phyloP scores from a whole-genome alignment of 2,113 vertebrate genomes.

The Girardinichthys multiradiatus region DNA sequence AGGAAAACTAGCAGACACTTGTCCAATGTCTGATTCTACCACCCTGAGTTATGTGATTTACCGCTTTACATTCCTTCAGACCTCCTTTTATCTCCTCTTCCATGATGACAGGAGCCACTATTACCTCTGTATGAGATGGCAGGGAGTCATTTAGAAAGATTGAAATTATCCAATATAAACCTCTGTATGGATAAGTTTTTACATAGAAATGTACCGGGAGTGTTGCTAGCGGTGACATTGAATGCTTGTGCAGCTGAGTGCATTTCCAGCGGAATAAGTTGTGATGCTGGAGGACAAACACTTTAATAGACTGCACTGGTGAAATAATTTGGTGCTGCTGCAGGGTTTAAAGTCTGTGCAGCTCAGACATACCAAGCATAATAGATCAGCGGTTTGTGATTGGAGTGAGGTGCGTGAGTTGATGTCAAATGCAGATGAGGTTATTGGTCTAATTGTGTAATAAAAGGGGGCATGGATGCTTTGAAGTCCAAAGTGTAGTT shows the following conservation, averaged over 20 bases:
- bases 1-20: constrained; percentile 65
- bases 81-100: constrained; percentile 66
- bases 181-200: constrained; percentile 63
- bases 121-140: constrained; percentile 54
- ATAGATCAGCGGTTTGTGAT: constrained; percentile 18
- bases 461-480: constrained; percentile 75
- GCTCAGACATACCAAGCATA: neutral
- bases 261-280: constrained; percentile 1
- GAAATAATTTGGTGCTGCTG: neutral
- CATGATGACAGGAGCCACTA: constrained; percentile 59
- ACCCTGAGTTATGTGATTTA: constrained; percentile 64
- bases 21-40: constrained; percentile 52
- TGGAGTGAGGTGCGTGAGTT: constrained; percentile 51
- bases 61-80: constrained; percentile 57
- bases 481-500: constrained; percentile 80
- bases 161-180: constrained; percentile 57
- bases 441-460: constrained; percentile 74
- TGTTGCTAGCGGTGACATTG: constrained; percentile 35
- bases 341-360: neutral
- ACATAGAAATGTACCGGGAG: constrained; percentile 29
- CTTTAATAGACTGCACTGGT: neutral
- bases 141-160: constrained; percentile 63
- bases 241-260: constrained; percentile 20
- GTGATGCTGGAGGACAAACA: constrained; percentile 6
- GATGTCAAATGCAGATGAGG: constrained; percentile 49